Base-by-base conservation (phyloP, 92 coral and sea anemone species). In the Zoanthus gigantus region DNA sequence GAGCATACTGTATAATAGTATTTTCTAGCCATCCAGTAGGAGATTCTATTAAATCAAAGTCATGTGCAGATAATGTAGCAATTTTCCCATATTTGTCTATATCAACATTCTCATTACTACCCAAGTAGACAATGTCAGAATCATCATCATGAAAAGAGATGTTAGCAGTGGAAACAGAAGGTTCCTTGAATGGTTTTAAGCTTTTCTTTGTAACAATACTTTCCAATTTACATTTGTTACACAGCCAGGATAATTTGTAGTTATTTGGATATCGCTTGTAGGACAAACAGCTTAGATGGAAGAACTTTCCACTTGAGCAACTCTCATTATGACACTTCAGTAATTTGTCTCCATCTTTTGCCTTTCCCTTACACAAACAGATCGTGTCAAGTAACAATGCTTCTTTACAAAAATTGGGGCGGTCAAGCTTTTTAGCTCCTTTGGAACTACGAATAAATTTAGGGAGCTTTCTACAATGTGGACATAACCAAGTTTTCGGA, bases 1-100 rank as follows among this genome's bases (percentile, higher is more conserved):
- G 93, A 53, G 93, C 92, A 32, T 79, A 75, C 32, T 93, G 92
- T 50, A 50, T 65, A 17, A 87, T 90, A 11, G 88, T 79, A 72
- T 91, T 83, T 82, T 93, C 95, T 30, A 93, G 71, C 95, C 95
- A 90, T 30, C 92, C 92, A 61, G 42, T 87, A 9, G 91, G 93
- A 9, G 88, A 90, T 1, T 28, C 15, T 15, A 79, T 58, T 32
- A 79, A 11, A 3, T 60, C 57, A 60, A 60, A 79, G 58, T 79
- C 84, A 12, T 16, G 9, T 16, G 54, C 28, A 1, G 34, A 66
- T 57, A 57, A 23, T 16, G 58, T 79, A 14, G 16, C 23, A 60
- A 66, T 79, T 63, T 8, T 28, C 18, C 16, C 37, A 45, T 60
- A 4, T 34, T 46, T 79, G 18, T 37, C 54, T 8, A 28, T 53